A percentile compares a stretch with the other conserved stretches of the same genome.
Evolutionary conservation across 2,797 vertebrate genomes (phyloP).

Genomic region (Chaunax sp.): DNA sequence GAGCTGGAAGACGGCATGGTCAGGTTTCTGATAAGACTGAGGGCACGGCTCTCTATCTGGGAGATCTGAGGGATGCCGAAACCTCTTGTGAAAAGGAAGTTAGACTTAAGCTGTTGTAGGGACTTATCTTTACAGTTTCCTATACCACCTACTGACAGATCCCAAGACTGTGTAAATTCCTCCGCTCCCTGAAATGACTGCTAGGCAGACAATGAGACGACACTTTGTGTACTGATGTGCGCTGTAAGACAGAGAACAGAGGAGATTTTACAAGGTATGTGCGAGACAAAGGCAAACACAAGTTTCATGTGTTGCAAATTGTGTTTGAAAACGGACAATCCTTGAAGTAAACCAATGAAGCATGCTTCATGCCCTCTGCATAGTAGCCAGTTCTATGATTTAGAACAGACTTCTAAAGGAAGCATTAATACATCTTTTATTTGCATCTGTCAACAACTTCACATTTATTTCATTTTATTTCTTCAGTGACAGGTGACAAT

Average conservation of each 20-base stretch:
- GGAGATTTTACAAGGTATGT: conserved; percentile 77
- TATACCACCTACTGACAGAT: conserved; percentile 78
- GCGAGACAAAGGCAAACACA: conserved; percentile 75
- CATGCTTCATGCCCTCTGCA: conserved; percentile 18
- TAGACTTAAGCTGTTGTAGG: conserved; percentile 64
- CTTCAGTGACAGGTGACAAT: conserved; percentile 9
- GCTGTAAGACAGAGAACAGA: conserved; percentile 72
- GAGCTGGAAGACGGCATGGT: conserved; percentile 69
- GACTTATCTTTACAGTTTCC: conserved; percentile 83
- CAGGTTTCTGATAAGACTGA: conserved; percentile 77
- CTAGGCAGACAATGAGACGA: conserved; percentile 81
- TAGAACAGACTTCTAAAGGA: conserved; percentile 15
- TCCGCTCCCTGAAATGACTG: conserved; percentile 71
- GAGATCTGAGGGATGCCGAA: conserved; percentile 78
- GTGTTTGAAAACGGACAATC: conserved; percentile 62
- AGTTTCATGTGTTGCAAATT: conserved; percentile 54
- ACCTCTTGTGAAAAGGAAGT: conserved; percentile 75
- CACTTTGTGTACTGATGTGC: conserved; percentile 75
- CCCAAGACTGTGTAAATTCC: conserved; percentile 79
- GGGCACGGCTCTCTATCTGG: conserved; percentile 64
- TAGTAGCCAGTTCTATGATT: conserved; percentile 20
- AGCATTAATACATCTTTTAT: conserved; percentile 12
- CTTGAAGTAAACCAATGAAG: conserved; percentile 58
- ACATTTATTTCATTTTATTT: conserved; percentile 5
- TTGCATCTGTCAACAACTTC: conserved; percentile 6